A percentile compares a stretch with the other conserved stretches of the same genome.
These are phyloP conservation scores for Aleiodes testaceus DNA, from an alignment of 2,888 invertebrate genomes.

Conservation along the genomic window DNA sequence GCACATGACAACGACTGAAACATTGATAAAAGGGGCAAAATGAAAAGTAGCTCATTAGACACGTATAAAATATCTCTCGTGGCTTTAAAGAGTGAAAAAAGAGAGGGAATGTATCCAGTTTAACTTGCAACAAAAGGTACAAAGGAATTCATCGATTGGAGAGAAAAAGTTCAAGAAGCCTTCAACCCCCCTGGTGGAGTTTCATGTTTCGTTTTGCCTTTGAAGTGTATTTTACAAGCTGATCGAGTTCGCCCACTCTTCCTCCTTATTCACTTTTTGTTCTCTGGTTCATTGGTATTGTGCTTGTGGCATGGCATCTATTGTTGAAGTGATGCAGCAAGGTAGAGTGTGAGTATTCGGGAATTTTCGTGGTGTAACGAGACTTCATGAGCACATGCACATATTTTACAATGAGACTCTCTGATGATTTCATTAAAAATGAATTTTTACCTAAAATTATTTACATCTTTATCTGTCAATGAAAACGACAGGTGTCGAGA, in stretches of 20 bases:
- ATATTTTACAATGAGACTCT: too few species aligned
- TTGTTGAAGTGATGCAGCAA: not conserved
- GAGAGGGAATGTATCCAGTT: constrained; percentile 14
- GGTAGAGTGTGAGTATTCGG: not conserved
- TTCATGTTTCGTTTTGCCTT: constrained; percentile 12
- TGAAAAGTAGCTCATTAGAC: not conserved
- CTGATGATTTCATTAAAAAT: too few species aligned
- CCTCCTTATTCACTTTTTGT: constrained; percentile 12
- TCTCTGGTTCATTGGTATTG: constrained; percentile 14
- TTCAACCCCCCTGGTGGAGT: constrained; percentile 18
- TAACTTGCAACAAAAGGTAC: constrained; percentile 14
- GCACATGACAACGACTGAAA: constrained; percentile 96
- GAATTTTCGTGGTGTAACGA: too few species aligned
- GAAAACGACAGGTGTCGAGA: too few species aligned
- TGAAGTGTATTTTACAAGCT: constrained; percentile 16
- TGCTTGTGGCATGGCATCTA: not conserved
- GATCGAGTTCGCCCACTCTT: constrained; percentile 10
- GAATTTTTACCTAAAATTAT: too few species aligned
- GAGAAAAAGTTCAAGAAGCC: constrained; percentile 7
- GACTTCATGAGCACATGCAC: too few species aligned
- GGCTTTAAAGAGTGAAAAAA: not conserved
- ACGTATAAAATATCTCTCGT: constrained; percentile 14
- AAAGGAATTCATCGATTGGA: constrained; percentile 18
- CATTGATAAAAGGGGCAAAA: constrained; percentile 45
- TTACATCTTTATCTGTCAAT: too few species aligned